Conservation (phyloP, 2,113 vertebrate genomes). For the Melanerpes formicivorus region DNA sequence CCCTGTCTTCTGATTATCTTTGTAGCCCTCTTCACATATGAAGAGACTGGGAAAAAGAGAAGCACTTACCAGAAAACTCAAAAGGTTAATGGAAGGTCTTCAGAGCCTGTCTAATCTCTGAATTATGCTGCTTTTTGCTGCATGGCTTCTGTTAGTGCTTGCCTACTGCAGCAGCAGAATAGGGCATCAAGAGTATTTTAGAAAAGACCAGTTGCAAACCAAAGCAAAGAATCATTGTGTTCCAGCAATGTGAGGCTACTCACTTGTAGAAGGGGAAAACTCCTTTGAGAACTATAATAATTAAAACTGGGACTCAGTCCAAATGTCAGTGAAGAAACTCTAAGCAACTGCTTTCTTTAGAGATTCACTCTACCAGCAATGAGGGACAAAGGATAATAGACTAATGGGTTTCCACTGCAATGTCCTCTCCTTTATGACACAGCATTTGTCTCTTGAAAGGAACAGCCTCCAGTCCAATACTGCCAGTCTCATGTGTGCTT, state of each 20-base stretch:
- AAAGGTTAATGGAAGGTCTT: not conserved
- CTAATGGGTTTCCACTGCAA: fast-evolving
- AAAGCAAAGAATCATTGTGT: not conserved
- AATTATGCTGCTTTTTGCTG: not conserved
- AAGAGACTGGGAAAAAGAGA: not conserved
- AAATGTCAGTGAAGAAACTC: not conserved
- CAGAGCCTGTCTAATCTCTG: not conserved
- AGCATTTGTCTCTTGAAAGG: not conserved
- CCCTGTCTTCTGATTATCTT: too few relatives aligned
- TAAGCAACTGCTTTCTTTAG: not conserved
- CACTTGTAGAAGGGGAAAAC: not conserved
- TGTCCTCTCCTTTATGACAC: not conserved
- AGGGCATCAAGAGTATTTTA: not conserved
- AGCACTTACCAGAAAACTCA: not conserved
- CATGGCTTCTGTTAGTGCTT: not conserved
- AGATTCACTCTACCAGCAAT: not conserved
- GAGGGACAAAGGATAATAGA: not conserved
- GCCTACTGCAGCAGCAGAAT: not conserved
- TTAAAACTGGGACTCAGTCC: not conserved
- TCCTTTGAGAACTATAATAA: not conserved
- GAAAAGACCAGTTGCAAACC: not conserved
- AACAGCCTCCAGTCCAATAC: not conserved
- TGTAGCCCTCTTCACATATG: not conserved
- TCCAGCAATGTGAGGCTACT: not conserved
- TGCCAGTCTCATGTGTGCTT: not conserved